Base-by-base conservation (phyloP, 2,797 vertebrate genomes). In the Enteromius radiatus region DNA sequence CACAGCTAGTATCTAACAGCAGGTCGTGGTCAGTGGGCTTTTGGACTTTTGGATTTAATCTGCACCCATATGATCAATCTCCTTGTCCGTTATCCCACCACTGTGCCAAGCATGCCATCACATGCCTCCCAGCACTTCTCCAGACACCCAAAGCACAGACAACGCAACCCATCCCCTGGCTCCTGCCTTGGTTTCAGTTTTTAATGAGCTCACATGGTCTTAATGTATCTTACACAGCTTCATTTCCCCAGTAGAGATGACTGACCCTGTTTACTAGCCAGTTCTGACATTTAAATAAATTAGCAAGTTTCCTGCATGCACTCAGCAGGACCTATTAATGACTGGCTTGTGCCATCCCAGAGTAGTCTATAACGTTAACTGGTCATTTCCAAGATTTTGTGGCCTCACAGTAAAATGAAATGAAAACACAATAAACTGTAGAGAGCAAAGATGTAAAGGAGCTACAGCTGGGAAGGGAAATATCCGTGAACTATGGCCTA, bases 381-480 rank as follows among this genome's bases (percentile, higher is more conserved):
- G 86, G 88, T 88, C 86, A 89, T 84, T 21, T 73, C 70, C n/a
- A 76, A 63, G 86, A 89, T 88, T 89, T 90, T 92, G 88, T 91
- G 88, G 76, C 82, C 76, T 43, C 41, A 74, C 81, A 84, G 83
- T 90, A 91, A 92, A 91, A 84, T 84, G 85, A 87, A 84, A 83
- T 84, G 77, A 89, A 45, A 84, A 71, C 76, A 78, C 78, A 88
- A 87, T 91, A 87, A 89, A 91, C 26, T 10, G 52, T 21, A 82
- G 84, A 85, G 85, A 85, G 86, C 31, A 74, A 86, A 85, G 83
- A 82, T 77, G 76, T 86, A 83, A 86, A 84, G 90, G 86, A 91
- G 91, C 88, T 63, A 84, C 77, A 86, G 80, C 64, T 59, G 17
- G 76, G 43, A 71, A 54, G 17, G 28, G 43, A 54, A 41, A 69